Evolutionary conservation across 1,140 invertebrate genomes (phyloP), one percentile per base, ranked within the genome.

Genomic region (Cyclargus thomasi): DNA sequence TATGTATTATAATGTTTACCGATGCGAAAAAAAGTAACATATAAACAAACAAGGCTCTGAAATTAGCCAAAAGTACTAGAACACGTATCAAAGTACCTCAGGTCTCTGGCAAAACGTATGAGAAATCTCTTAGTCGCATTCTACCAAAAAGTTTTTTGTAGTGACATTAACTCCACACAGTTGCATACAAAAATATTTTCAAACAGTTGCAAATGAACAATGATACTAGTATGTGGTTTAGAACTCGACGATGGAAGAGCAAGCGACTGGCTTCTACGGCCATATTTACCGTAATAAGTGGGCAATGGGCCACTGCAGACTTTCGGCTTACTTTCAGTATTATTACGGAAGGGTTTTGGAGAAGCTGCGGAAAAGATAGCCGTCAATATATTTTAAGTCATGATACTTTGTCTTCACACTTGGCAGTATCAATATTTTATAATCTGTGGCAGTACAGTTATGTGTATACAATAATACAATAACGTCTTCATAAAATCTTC

Each of bases 241-340:
- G 1, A 47, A 47, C 39, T 47, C 39, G 14, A 14, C 29, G 29
- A 29, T 29, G 29, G 8, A 29, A 29, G 29, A 29, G 29, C 39
- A 47, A 47, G 39, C 39, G 39, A 47, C 14, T 47, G 39, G 39
- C 39, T 47, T 47, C 39, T 20, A 18, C 18, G 10, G 17, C 55
- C 18, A 59, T 59, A 59, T 59, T 59, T 59, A 59, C 55, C 55
- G 14, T 59, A 59, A 21, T 59, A 59, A 59, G 55, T 59, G 55
- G 55, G 55, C 17, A 59, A 59, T 20, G 20, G 18, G 20, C 55
- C 55, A 59, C 55, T 59, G 55, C 55, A 59, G 55, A 21, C 10
- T 59, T 59, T 59, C 55, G 55, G 18, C 55, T 59, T 59, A 59
- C 18, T 59, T 59, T 59, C 55, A 59, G 55, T 59, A 20, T 59